A percentile compares a stretch with the other conserved stretches of the same genome.
These are phyloP conservation scores for Otis tarda DNA, from an alignment of 2,113 vertebrate species.

Conservation along the genomic window DNA sequence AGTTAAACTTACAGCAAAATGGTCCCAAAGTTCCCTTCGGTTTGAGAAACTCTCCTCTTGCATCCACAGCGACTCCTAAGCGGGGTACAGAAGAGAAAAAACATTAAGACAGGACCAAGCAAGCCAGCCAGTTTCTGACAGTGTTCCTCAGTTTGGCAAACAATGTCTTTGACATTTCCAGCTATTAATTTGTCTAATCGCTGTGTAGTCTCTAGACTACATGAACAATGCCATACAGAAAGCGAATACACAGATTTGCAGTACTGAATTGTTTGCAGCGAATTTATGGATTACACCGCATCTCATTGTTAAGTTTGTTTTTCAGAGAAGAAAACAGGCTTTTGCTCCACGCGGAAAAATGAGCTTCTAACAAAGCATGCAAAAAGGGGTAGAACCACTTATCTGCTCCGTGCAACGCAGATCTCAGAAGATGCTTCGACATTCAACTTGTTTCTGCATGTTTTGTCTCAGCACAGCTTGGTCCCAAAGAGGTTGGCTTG, in stretches of 20 bases:
- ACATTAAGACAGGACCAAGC: too few species aligned
- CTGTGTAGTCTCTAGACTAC: neutral
- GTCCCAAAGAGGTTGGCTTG: neutral
- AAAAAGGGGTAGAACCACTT: neutral
- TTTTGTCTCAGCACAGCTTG: neutral
- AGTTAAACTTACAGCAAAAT: neutral
- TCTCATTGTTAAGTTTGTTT: rapidly evolving
- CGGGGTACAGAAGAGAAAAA: too few species aligned
- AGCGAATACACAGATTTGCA: rapidly evolving
- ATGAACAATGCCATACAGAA: neutral
- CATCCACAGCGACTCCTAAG: neutral
- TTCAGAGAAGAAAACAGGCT: neutral
- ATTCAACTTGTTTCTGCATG: neutral
- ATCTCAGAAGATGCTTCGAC: neutral
- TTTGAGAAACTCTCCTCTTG: neutral
- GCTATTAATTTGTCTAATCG: neutral
- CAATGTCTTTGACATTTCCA: neutral
- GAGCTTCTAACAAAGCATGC: neutral
- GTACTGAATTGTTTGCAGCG: neutral
- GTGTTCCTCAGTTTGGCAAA: neutral
- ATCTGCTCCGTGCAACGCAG: neutral
- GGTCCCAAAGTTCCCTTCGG: neutral
- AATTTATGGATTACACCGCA: neutral
- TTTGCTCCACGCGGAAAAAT: neutral
- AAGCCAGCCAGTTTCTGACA: neutral